These are phyloP conservation scores for Scopus umbretta DNA, from an alignment of 2,113 vertebrate species.

Conservation along the genomic window DNA sequence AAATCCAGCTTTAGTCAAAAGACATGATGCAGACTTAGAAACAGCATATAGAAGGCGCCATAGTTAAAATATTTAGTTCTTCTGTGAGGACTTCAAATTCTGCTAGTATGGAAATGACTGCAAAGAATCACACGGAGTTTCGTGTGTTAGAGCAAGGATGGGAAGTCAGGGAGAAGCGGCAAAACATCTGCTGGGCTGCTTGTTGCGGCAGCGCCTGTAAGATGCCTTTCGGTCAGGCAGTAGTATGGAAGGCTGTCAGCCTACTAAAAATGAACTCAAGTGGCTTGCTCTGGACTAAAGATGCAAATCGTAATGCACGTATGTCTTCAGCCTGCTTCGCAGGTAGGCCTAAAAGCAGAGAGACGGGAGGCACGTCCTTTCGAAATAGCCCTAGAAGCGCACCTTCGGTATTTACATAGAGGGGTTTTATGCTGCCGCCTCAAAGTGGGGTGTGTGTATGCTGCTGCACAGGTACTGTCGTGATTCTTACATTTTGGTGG, in stretches of 20 bases:
- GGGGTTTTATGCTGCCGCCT: background rate
- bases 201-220: background rate
- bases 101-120: background rate
- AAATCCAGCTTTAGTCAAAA: constrained; percentile 7
- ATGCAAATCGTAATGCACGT: background rate
- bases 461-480: background rate
- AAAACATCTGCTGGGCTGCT: background rate
- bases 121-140: background rate
- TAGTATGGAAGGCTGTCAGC: background rate
- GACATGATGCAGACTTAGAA: background rate
- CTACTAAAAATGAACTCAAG: background rate
- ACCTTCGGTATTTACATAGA: background rate
- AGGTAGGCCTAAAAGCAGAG: background rate
- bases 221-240: background rate
- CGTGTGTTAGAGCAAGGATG: background rate
- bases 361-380: background rate
- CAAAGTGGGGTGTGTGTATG: rapidly evolving
- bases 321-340: background rate
- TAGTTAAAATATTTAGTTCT: background rate
- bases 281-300: background rate
- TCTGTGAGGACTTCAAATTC: background rate
- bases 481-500: background rate
- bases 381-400: background rate
- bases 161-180: background rate
- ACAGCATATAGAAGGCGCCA: rapidly evolving